Evolutionary conservation across 2,113 vertebrate species (phyloP).

Genomic region (Dendropsophus ebraccatus): DNA sequence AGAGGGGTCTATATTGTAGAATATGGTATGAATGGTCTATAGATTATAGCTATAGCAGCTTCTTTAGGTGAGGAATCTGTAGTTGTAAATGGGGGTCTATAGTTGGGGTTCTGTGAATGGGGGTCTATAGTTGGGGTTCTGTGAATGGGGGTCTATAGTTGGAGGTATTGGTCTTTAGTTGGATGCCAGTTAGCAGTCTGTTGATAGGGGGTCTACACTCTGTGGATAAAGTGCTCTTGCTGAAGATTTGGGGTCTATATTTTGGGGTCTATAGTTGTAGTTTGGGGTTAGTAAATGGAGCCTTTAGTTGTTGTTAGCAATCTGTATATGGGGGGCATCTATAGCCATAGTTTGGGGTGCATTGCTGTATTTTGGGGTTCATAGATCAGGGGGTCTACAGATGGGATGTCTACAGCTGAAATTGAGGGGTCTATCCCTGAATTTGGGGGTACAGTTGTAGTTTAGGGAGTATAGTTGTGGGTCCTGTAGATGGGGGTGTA

Average conservation of each 20-base stretch:
- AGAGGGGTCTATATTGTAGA: too few species aligned
- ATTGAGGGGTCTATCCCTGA: not conserved
- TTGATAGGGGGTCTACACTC: too few species aligned
- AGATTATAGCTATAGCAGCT: too few species aligned
- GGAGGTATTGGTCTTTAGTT: not conserved
- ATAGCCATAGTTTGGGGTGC: not conserved
- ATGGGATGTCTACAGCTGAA: too few species aligned
- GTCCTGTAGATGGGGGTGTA: not conserved
- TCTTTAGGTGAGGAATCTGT: not conserved
- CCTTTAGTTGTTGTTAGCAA: not conserved
- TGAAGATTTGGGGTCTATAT: not conserved
- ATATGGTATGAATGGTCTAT: too few species aligned
- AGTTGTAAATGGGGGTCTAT: too few species aligned
- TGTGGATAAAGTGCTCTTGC: too few species aligned
- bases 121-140: not conserved
- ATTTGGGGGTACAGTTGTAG: not conserved
- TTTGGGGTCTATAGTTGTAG: not conserved
- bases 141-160: not conserved
- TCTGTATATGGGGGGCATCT: not conserved
- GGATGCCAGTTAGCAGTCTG: too few species aligned
- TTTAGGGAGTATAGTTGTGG: not conserved
- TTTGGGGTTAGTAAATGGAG: not conserved
- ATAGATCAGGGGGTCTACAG: not conserved
- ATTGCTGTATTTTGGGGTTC: not conserved
- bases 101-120: not conserved